Percentiles rank a stretch among this genome's conserved stretches.
Conservation (phyloP, 2,113 vertebrate genomes). For the Proterorhinus semilunaris region DNA sequence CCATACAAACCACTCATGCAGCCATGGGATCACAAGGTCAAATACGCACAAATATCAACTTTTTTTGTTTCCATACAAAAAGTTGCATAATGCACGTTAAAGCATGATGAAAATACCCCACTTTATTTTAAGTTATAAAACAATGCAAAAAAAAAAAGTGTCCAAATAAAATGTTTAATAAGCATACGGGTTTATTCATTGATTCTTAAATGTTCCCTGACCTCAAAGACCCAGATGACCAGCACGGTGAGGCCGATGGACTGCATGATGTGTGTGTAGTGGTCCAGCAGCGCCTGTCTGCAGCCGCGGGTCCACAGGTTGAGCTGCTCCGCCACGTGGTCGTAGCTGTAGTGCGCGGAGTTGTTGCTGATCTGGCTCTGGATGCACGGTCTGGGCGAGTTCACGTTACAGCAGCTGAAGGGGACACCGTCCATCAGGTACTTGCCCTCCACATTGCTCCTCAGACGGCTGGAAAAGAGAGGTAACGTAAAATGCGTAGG, state of each 20-base stretch:
- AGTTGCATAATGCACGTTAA: too few relatives aligned
- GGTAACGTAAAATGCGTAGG: neutral
- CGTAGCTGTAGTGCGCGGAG: slow-evolving; percentile 85
- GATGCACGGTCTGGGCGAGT: slow-evolving; percentile 85
- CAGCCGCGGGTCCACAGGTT: slow-evolving; percentile 86
- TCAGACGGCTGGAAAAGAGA: slow-evolving; percentile 73
- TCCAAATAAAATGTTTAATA: too few relatives aligned
- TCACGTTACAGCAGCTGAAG: slow-evolving; percentile 87
- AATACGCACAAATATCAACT: too few relatives aligned
- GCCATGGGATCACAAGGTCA: too few relatives aligned
- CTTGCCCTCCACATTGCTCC: slow-evolving; percentile 83
- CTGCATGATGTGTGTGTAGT: slow-evolving; percentile 82
- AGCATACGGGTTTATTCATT: too few relatives aligned
- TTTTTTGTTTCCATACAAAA: too few relatives aligned
- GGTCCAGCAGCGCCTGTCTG: slow-evolving; percentile 81
- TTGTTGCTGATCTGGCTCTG: slow-evolving; percentile 86
- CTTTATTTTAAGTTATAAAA: too few relatives aligned
- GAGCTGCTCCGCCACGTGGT: slow-evolving; percentile 80
- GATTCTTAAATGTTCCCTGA: slow-evolving; percentile 32
- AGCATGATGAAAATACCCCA: too few relatives aligned
- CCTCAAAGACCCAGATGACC: slow-evolving; percentile 87
- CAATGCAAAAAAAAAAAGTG: too few relatives aligned
- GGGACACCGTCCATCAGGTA: slow-evolving; percentile 84
- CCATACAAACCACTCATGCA: too few relatives aligned
- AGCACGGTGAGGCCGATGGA: slow-evolving; percentile 81